Base-by-base conservation (phyloP, 2,797 vertebrate genomes). In the Propithecus perrieri region DNA sequence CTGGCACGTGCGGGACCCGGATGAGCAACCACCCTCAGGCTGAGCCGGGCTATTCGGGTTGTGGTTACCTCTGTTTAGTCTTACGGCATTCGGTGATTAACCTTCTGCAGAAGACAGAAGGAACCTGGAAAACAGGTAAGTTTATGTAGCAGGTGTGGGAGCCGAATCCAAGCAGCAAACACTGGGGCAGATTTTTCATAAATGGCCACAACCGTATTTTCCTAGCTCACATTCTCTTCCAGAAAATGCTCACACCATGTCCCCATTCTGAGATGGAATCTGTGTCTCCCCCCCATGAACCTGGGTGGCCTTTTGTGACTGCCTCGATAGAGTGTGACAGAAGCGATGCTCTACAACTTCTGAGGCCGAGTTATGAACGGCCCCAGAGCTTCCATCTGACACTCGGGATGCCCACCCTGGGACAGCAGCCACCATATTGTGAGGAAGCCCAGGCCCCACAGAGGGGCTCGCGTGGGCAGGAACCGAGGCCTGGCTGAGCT, bases 1-100 rank as follows among this genome's bases (percentile, higher is more conserved):
- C 26, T 26, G 55, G 35, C 43, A 4, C 11, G 20, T 13, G 1
- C 18, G 7, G 6, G 26, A 30, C 4, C 10, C 3, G 8, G 5
- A 10, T 11, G 46, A 20, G 30, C 72, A 13, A 41, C 14, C 24
- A 65, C 22, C 22, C 33, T 53, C 53, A 41, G 35, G 7, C 41
- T 30, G 35, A 79, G 30, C 50, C 26, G 14, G 38, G 13, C 59
- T 63, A 26, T n/a, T 92, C 50, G 20, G 12, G 63, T 65, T 28
- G 13, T 46, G 17, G 17, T 83, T 46, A 24, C 35, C 12, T 28
- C 46, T 83, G n/a, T 75, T 85, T 38, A 76, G 63, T 61, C 76
- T 91, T 55, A 18, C 3, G 9, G 50, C 79, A 57, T 35, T 84
- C 15, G 10, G 33, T 11, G 17, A n/a, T 87, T 24, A 63, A n/a